Base-by-base conservation (phyloP, 2,888 invertebrate genomes). In the Campoplex nolae region DNA sequence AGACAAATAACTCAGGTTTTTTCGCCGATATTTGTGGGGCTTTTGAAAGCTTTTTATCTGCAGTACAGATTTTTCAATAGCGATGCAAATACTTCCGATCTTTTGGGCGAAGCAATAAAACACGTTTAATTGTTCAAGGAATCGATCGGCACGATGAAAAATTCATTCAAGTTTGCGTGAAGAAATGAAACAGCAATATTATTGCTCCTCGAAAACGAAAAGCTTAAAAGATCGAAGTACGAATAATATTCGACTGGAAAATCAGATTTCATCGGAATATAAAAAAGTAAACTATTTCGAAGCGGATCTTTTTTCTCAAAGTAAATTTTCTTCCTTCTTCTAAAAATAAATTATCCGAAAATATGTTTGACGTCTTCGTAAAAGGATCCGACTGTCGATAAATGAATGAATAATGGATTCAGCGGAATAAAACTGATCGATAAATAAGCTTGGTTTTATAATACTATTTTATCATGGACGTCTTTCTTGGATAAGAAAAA, bases 371-470 rank as follows among this genome's bases (percentile, higher is more conserved):
- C 18, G 35, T 54, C 54, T 65, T 6, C 18, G 51, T 51, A 54
- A 58, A 9, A 42, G 2, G 1, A 13, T 71, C 9, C 28, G 45
- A 74, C 23, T 65, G 54, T 74, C 54, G 38, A 74, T 48, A 23
- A 79, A 68, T 79, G 74, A 74, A 56, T 74, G 51, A 58, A 67
- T 74, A 56, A 48, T 74, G 28, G 58, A 32, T 38, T 38, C 45
- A 67, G 42, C 42, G n/a, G 42, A 74, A 38, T 45, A 9, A 13
- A 54, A 42, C 11, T 56, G 32, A 58, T 18, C 8, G 8, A n/a
- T 28, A 48, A 77, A 51, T 58, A 28, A 16, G n/a, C 58, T 45
- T 42, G 54, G 38, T 23, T 56, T 54, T 16, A 62, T 8, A 13
- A 67, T 38, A 54, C 68, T 56, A 74, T 28, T 67, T 79, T 62